Conservation (phyloP, 2,797 vertebrate genomes). For the Sebastes steindachneri region DNA sequence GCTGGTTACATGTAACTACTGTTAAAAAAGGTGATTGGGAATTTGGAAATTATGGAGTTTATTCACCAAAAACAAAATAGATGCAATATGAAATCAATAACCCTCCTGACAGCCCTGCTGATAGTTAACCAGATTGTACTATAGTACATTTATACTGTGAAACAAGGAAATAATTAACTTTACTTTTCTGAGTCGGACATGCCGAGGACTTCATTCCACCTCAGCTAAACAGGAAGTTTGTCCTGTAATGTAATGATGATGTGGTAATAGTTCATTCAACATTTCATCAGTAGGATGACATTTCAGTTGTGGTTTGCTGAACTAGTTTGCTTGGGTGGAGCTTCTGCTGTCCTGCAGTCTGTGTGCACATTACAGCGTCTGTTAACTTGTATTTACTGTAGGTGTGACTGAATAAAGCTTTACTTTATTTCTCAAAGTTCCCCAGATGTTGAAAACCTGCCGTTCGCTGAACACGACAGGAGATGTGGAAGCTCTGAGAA, state of each 20-base stretch:
- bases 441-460: neutral
- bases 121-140: neutral
- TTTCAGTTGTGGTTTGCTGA: neutral
- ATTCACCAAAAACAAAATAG: neutral
- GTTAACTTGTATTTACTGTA: neutral
- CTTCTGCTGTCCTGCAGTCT: neutral
- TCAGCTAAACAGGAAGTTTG: neutral
- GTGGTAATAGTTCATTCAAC: neutral
- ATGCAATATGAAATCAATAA: neutral
- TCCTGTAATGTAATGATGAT: neutral
- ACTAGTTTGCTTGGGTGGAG: neutral
- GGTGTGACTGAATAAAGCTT: neutral
- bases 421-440: neutral
- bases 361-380: neutral
- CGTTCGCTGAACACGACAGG: neutral
- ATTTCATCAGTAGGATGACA: neutral
- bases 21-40: too few relatives aligned
- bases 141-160: neutral
- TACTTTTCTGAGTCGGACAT: neutral
- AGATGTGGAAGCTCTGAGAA: neutral
- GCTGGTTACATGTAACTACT: too few relatives aligned
- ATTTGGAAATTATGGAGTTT: too few relatives aligned
- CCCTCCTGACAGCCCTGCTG: neutral
- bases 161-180: neutral
- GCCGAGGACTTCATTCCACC: too few relatives aligned